Percentiles rank a stretch among this genome's conserved stretches.
Evolutionary conservation across 2,797 vertebrate genomes (phyloP).

Genomic region (Macrochelys suwanniensis): DNA sequence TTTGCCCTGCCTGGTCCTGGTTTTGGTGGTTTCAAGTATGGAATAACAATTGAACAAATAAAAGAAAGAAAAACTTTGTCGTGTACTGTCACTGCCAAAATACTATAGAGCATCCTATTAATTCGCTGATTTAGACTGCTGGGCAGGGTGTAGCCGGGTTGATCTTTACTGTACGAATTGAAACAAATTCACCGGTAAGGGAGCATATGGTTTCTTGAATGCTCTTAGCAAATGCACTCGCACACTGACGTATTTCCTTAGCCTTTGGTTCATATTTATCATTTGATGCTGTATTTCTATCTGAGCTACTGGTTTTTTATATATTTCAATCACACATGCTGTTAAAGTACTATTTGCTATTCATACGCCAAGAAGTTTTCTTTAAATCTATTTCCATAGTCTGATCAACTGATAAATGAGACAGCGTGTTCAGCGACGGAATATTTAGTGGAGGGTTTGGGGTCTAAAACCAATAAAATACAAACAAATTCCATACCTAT

Average conservation of each 20-base stretch:
- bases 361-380: constrained; percentile 35
- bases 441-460: neutral
- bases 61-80: constrained; percentile 82
- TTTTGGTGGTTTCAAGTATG: constrained; percentile 78
- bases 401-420: constrained; percentile 11
- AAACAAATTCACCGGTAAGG: constrained; percentile 76
- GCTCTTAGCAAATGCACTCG: constrained; percentile 29
- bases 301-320: neutral
- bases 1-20: constrained; percentile 73
- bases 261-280: constrained; percentile 22
- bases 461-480: neutral
- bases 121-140: constrained; percentile 87
- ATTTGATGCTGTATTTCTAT: constrained; percentile 38
- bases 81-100: constrained; percentile 84
- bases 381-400: constrained; percentile 12
- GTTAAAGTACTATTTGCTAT: constrained; percentile 33
- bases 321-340: constrained; percentile 24
- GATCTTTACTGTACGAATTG: constrained; percentile 88
- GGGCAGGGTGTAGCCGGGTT: constrained; percentile 85
- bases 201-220: constrained; percentile 62
- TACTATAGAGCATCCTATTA: constrained; percentile 94
- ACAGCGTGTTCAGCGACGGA: neutral
- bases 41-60: constrained; percentile 79
- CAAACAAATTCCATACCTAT: neutral
- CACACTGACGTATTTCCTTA: neutral